Evolutionary conservation across 2,113 vertebrate species (phyloP).

Genomic region (Phylloscopus whistleri): DNA sequence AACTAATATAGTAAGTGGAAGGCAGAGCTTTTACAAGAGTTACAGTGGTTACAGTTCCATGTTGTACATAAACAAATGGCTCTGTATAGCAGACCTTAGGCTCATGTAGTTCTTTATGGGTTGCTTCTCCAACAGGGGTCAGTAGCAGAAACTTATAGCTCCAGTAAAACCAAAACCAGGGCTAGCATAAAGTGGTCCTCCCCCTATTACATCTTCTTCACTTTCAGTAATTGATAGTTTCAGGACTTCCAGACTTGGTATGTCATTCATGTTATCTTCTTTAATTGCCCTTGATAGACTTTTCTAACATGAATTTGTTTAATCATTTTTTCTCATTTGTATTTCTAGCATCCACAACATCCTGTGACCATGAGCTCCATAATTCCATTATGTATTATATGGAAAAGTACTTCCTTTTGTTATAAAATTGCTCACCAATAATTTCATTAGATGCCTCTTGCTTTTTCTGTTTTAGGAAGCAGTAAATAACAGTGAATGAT

Average conservation of each 20-base stretch:
- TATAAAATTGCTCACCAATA: conserved; percentile 43
- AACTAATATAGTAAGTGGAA: neutral
- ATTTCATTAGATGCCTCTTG: conserved; percentile 30
- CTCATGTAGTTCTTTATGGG: neutral
- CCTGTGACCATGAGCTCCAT: neutral
- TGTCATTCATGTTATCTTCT: neutral
- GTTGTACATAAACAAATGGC: neutral
- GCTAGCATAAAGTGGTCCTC: neutral
- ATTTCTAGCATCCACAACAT: conserved; percentile 41
- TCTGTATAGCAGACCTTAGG: neutral
- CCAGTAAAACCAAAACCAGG: neutral
- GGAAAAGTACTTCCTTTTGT: conserved; percentile 48
- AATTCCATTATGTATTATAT: neutral
- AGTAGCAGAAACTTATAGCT: neutral
- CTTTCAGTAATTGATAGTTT: neutral
- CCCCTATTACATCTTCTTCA: neutral
- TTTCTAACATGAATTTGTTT: neutral
- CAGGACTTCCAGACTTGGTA: neutral
- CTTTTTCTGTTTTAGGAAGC: conserved; percentile 7
- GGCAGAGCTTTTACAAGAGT: neutral
- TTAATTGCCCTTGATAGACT: neutral
- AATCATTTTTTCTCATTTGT: neutral
- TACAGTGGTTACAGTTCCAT: neutral
- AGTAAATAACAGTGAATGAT: conserved; percentile 9
- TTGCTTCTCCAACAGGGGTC: accelerated